Percentiles rank a stretch among this genome's conserved stretches.
These are phyloP conservation scores for Acomys russatus DNA, from an alignment of 2,797 vertebrate genomes.

Conservation along the genomic window DNA sequence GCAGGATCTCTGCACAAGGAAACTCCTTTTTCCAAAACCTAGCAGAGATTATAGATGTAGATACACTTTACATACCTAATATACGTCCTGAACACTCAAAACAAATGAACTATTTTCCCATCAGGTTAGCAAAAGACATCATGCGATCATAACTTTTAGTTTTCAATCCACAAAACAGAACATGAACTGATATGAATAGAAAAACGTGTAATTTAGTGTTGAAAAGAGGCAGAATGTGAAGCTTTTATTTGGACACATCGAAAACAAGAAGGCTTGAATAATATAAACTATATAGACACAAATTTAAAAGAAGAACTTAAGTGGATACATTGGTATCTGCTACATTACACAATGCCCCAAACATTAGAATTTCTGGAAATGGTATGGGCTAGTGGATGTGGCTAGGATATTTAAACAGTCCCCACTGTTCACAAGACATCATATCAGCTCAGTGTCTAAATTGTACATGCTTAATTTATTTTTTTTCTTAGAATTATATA, in stretches of 20 bases:
- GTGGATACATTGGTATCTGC: neutral
- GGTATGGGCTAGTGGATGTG: neutral
- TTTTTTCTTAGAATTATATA: slow-evolving; percentile 17
- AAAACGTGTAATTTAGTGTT: neutral
- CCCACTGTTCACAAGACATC: neutral
- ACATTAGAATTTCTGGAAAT: neutral
- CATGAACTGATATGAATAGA: neutral
- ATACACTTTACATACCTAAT: neutral
- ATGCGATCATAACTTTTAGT: neutral
- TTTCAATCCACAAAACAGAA: neutral
- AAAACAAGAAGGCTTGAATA: neutral
- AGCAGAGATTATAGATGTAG: neutral
- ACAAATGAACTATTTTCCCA: neutral
- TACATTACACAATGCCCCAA: neutral
- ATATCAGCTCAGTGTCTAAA: neutral
- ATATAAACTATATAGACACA: neutral
- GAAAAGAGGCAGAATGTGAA: neutral
- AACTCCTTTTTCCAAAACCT: neutral
- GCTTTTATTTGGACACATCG: neutral
- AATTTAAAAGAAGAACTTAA: neutral
- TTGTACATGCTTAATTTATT: neutral
- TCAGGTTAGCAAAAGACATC: neutral
- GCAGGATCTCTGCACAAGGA: neutral
- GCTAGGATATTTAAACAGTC: neutral
- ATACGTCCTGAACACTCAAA: neutral